Conservation (phyloP, 2,113 vertebrate species). For the Oncorhynchus keta region DNA sequence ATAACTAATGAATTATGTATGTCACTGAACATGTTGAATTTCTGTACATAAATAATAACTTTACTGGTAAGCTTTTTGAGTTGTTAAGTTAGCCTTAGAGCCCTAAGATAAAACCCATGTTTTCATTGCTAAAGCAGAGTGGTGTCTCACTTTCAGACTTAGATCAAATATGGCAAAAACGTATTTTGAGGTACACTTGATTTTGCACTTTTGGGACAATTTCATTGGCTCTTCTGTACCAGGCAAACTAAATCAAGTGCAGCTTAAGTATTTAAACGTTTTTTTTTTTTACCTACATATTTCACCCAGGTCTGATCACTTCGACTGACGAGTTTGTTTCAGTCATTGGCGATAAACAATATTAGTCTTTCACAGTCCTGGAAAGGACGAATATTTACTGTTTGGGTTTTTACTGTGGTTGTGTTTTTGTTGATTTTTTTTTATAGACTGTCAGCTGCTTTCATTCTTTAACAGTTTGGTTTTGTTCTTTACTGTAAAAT, state of each 20-base stretch:
- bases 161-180: not conserved
- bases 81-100: conserved; percentile 29
- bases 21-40: not conserved
- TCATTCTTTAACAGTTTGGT: conserved; percentile 3
- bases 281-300: not conserved
- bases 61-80: conserved; percentile 24
- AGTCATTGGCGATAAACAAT: conserved; percentile 5
- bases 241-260: too few relatives aligned
- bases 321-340: conserved; percentile 9
- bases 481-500: conserved; percentile 43
- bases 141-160: not conserved
- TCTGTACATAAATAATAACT: conserved; percentile 25
- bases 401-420: conserved; percentile 42
- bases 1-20: conserved; percentile 1
- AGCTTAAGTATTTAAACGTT: not conserved
- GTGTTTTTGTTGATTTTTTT: not conserved
- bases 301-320: not conserved
- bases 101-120: conserved; percentile 1
- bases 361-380: not conserved
- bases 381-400: conserved; percentile 16
- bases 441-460: not conserved
- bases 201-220: not conserved
- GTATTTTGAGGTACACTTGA: too few relatives aligned
- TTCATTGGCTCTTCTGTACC: not conserved
- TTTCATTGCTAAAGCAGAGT: not conserved